Evolutionary conservation across 35 echinoderm and acorn worm species (phyloP).

Genomic region (Chiridota heheva): DNA sequence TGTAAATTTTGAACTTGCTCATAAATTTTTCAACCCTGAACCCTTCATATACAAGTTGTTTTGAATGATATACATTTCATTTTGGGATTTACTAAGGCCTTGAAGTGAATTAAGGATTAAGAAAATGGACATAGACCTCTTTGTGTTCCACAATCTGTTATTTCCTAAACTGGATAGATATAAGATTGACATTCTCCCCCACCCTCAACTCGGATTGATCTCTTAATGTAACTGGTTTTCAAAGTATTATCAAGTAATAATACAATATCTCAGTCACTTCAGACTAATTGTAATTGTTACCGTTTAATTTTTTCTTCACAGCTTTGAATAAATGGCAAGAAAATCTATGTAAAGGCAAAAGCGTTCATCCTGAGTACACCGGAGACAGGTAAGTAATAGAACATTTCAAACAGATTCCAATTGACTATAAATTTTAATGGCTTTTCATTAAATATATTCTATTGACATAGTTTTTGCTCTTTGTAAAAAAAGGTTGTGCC

Average conservation of each 20-base stretch:
- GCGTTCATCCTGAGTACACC: conserved; percentile 37
- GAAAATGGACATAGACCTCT: no score
- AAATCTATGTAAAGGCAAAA: conserved; percentile 39
- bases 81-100: no score
- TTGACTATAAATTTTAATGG: neutral
- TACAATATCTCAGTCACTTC: neutral
- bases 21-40: no score
- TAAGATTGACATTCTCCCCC: neutral
- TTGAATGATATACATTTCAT: no score
- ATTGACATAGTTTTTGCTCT: neutral
- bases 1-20: no score
- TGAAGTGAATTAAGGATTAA: no score
- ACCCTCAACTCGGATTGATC: neutral
- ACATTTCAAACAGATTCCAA: neutral
- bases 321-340: conserved; percentile 50
- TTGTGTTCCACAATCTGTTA: neutral
- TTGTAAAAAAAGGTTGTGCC: neutral
- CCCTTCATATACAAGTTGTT: no score
- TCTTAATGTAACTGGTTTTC: neutral
- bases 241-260: neutral
- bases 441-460: neutral
- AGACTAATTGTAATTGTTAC: neutral
- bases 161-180: neutral
- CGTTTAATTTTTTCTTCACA: neutral
- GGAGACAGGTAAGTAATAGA: conserved; percentile 49